These are phyloP conservation scores for Agrochola litura DNA, from an alignment of 2,888 invertebrate species.

Conservation along the genomic window DNA sequence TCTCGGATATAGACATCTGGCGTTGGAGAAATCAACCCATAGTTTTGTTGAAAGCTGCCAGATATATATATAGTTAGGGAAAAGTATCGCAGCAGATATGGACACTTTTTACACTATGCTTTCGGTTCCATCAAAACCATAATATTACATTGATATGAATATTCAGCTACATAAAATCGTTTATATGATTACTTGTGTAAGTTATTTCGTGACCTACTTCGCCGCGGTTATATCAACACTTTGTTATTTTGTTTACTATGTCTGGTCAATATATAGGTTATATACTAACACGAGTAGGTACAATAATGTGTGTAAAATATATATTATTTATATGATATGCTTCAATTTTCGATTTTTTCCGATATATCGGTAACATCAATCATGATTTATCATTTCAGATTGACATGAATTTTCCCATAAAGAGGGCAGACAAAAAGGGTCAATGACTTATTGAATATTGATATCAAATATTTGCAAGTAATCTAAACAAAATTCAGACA, in stretches of 20 bases:
- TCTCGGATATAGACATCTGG: neutral
- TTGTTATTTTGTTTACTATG: constrained; percentile 38
- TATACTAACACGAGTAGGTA: neutral
- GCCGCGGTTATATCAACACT: constrained; percentile 26
- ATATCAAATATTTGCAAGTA: neutral
- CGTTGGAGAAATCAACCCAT: neutral
- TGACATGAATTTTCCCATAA: constrained; percentile 1
- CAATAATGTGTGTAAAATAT: neutral
- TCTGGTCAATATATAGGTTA: constrained; percentile 23
- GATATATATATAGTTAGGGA: neutral
- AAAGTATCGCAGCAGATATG: neutral
- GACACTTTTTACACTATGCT: neutral
- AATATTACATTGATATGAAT: neutral
- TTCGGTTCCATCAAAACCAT: neutral
- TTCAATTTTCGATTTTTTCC: constrained; percentile 4
- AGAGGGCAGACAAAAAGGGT: constrained; percentile 1
- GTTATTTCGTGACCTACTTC: constrained; percentile 48
- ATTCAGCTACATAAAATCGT: constrained; percentile 17
- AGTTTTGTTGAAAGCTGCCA: neutral
- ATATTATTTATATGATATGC: neutral
- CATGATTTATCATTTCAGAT: constrained; percentile 33
- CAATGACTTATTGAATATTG: neutral
- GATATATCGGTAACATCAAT: constrained; percentile 3
- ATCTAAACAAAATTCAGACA: neutral
- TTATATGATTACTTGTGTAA: constrained; percentile 18